Base-by-base conservation (phyloP, 2,113 vertebrate species). In the Pongo abelii region DNA sequence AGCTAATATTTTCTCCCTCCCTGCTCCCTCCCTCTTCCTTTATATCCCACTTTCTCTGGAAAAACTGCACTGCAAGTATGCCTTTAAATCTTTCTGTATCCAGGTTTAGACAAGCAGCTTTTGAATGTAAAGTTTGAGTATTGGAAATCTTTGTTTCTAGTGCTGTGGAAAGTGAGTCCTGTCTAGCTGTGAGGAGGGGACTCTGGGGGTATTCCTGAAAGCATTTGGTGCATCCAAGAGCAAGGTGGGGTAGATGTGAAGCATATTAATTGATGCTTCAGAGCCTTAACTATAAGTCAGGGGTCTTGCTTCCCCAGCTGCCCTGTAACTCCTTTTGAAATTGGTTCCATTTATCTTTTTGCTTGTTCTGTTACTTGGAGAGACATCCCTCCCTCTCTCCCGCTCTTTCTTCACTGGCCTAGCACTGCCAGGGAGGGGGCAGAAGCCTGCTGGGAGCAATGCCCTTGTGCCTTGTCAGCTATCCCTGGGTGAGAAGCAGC, bases 271-370 rank as follows among this genome's bases (percentile, higher is more conserved):
- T 25, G 67, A 75, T 25, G 12, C 77, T 92, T 84, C 61, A 32
- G 85, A 93, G 64, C 32, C 38, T 84, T 40, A 69, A 32, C 89
- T 84, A 3, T 43, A 69, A 40, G 25, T 50, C 43, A 16, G 27
- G 50, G 9, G 16, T 38, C 25, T 84, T 43, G 52, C 43, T 84
- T 40, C 38, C 59, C 40, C 35, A 48, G 67, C 61, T 43, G 48
- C 55, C 70, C 25, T 38, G 46, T 32, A 75, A 75, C 9, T 20
- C 17, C 77, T 64, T 87, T 91, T 50, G 72, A 74, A 91, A 96
- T 84, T 11, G 5, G 9, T 81, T 70, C 32, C 72, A 50, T 75
- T 55, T 79, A 38, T 52, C 61, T 52, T 91, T 84, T 84, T 6
- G 10, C n/a, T 88, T 25, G 40, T 27, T 84, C 75, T 83, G 77